Evolutionary conservation across 2,888 invertebrate species (phyloP).

Genomic region (Dynastes hyllus): DNA sequence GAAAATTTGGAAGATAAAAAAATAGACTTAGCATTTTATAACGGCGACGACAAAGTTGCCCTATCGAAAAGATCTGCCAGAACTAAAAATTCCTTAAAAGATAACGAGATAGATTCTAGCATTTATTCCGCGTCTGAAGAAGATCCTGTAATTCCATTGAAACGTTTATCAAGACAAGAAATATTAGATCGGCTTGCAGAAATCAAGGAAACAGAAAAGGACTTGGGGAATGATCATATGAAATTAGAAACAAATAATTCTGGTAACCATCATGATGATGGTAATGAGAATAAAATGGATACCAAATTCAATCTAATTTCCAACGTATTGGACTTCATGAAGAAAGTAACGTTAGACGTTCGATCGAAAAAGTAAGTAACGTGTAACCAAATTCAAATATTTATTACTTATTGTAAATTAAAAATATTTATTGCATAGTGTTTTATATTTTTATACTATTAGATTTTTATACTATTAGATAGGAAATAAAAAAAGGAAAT

Average conservation of each 20-base stretch:
- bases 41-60: not conserved
- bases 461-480: conserved; percentile 49
- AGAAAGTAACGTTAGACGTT: conserved; percentile 53
- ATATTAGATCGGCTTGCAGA: conserved; percentile 5
- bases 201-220: not conserved
- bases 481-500: not conserved
- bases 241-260: not conserved
- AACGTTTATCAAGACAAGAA: not conserved
- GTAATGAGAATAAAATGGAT: not conserved
- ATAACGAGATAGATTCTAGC: conserved; percentile 8
- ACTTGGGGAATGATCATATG: not conserved
- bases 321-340: conserved; percentile 57
- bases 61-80: conserved; percentile 26
- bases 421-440: not conserved
- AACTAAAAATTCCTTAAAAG: conserved; percentile 7
- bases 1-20: conserved; percentile 16
- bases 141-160: conserved; percentile 21
- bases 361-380: conserved; percentile 2
- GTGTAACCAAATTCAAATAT: not conserved
- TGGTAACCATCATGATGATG: not conserved
- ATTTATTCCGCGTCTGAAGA: not conserved
- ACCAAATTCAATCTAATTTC: conserved; percentile 51
- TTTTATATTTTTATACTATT: conserved; percentile 54
- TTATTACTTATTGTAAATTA: not conserved
- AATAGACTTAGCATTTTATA: too few relatives aligned